Conservation (phyloP, 2,888 invertebrate species). For the Trichogramma evanescens region DNA sequence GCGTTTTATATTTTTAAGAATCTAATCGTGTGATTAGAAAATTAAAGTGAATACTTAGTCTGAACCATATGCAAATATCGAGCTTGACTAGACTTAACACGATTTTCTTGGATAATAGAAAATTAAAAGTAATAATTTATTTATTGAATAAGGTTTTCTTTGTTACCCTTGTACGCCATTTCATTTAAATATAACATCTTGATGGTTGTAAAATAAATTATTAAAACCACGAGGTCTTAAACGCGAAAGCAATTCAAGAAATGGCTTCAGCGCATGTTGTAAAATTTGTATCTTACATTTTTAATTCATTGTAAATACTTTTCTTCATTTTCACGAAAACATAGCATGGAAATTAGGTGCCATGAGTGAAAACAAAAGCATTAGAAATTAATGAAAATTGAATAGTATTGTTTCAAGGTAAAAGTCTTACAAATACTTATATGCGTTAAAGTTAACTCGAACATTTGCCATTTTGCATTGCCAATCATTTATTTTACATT, state of each 20-base stretch:
- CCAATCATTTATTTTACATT: neutral
- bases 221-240: slow-evolving; percentile 12
- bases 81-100: slow-evolving; percentile 10
- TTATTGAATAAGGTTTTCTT: slow-evolving; percentile 17
- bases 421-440: neutral
- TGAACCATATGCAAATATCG: slow-evolving; percentile 13
- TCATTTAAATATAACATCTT: slow-evolving; percentile 17
- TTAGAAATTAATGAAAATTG: neutral
- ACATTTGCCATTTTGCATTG: neutral
- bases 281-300: neutral
- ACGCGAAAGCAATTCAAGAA: slow-evolving; percentile 14
- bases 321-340: no score
- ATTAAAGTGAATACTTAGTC: slow-evolving; percentile 13
- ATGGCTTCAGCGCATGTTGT: neutral
- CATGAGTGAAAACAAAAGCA: neutral
- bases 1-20: slow-evolving; percentile 21
- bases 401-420: slow-evolving; percentile 17
- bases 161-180: slow-evolving; percentile 17
- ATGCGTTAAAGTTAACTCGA: neutral
- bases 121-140: slow-evolving; percentile 16
- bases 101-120: slow-evolving; percentile 15
- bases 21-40: slow-evolving; percentile 11
- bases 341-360: no score
- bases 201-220: slow-evolving; percentile 1
- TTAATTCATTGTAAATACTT: neutral